Evolutionary conservation across 2,113 vertebrate genomes (phyloP).

Genomic region (Calcarius ornatus): DNA sequence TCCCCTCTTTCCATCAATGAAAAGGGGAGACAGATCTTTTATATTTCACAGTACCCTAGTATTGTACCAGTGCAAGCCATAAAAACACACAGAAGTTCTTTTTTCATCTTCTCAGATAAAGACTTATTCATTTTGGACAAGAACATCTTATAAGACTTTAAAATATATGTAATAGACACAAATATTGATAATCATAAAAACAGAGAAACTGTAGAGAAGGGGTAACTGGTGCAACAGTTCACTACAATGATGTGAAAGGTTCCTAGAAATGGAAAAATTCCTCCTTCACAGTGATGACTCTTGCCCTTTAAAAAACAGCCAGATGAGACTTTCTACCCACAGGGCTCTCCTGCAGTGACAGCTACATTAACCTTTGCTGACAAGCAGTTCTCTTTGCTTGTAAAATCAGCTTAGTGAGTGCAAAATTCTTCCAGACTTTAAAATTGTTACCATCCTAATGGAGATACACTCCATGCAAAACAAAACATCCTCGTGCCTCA

Average conservation of each 20-base stretch:
- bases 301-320: constrained; percentile 65
- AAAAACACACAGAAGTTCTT: neutral
- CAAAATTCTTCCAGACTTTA: constrained; percentile 54
- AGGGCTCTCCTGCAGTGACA: constrained; percentile 62
- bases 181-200: neutral
- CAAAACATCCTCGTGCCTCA: neutral
- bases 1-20: neutral
- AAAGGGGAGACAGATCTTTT: neutral
- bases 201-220: neutral
- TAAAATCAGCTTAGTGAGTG: constrained; percentile 61
- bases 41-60: neutral
- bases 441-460: constrained; percentile 26
- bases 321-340: constrained; percentile 54
- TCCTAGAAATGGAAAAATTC: constrained; percentile 34
- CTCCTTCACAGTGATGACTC: constrained; percentile 18
- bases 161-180: neutral
- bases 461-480: neutral
- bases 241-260: neutral
- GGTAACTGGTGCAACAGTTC: neutral
- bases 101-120: neutral
- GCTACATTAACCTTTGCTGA: constrained; percentile 65
- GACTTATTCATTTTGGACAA: neutral
- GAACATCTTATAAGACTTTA: neutral
- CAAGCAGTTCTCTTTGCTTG: constrained; percentile 60
- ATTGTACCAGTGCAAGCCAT: neutral